Conservation (phyloP, 2,797 vertebrate genomes). For the Melanotaenia trifasciata region DNA sequence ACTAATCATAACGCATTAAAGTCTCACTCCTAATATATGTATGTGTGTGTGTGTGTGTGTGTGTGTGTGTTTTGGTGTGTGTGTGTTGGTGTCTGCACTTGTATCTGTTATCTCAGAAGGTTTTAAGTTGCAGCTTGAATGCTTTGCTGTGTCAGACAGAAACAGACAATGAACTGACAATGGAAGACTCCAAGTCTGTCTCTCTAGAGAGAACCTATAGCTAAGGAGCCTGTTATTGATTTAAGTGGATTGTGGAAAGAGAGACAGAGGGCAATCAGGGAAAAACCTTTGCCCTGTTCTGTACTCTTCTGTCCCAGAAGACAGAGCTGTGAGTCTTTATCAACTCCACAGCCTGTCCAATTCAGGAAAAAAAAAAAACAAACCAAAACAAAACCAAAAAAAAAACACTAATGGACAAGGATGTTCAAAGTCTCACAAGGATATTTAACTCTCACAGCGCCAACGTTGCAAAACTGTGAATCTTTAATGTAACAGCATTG, state of each 20-base stretch:
- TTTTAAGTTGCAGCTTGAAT: constrained; percentile 35
- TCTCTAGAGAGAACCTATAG: constrained; percentile 65
- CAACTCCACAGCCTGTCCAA: constrained; percentile 30
- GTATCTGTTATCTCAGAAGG: constrained; percentile 25
- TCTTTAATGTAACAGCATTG: no score
- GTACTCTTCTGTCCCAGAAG: constrained; percentile 55
- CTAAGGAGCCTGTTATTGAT: constrained; percentile 76
- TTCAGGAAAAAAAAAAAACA: constrained; percentile 22
- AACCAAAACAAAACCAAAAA: constrained; percentile 10
- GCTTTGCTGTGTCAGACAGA: constrained; percentile 43
- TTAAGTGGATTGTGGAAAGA: constrained; percentile 58
- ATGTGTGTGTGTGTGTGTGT: no score
- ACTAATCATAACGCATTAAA: no score
- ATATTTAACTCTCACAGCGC: no score
- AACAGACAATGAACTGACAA: constrained; percentile 50
- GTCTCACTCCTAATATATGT: no score
- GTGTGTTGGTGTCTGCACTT: not conserved
- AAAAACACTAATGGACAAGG: not conserved
- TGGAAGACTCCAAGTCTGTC: constrained; percentile 40
- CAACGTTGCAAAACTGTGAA: no score
- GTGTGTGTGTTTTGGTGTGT: constrained; percentile 2
- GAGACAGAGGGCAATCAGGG: constrained; percentile 58
- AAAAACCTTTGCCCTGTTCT: constrained; percentile 61
- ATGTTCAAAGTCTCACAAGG: no score
- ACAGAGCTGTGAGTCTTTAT: constrained; percentile 54